phyloP scores from a whole-genome alignment of 1,140 invertebrate species.

The Euborellia annulipes region DNA sequence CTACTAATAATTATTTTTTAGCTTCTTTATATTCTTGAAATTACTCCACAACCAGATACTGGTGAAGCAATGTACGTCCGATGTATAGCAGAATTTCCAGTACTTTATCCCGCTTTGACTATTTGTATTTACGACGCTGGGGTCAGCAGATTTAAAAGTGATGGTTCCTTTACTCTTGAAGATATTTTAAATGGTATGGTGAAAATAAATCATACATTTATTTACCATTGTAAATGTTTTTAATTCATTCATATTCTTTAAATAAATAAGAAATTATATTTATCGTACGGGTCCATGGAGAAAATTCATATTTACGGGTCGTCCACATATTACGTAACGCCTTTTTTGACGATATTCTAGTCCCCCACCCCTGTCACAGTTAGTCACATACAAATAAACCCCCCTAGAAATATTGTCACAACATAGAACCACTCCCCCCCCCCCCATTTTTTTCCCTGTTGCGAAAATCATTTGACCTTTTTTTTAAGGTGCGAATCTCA shows the following conservation, averaged over 20 bases:
- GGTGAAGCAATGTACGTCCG: constrained; percentile 26
- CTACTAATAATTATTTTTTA: constrained; percentile 20
- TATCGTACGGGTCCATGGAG: too few species aligned
- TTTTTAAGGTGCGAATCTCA: too few species aligned
- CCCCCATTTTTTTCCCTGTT: too few species aligned
- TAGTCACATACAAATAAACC: too few species aligned
- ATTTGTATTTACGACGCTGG: constrained; percentile 72
- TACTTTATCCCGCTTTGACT: constrained; percentile 68
- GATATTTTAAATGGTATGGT: constrained; percentile 19
- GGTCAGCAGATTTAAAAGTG: constrained; percentile 27
- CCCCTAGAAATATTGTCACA: too few species aligned
- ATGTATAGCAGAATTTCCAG: constrained; percentile 64
- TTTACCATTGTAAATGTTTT: background rate
- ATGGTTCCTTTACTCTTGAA: constrained; percentile 21
- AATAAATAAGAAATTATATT: constrained; percentile 3
- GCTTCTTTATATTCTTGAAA: constrained; percentile 53
- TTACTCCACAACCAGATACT: too few species aligned
- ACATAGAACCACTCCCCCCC: too few species aligned
- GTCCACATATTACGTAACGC: too few species aligned
- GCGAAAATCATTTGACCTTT: too few species aligned
- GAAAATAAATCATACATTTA: constrained; percentile 12
- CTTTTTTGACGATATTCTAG: too few species aligned
- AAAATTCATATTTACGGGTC: too few species aligned
- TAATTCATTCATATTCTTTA: background rate
- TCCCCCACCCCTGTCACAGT: too few species aligned